phyloP scores from a whole-genome alignment of 1,140 invertebrate species.

The Yoshiicerus persimilis region DNA sequence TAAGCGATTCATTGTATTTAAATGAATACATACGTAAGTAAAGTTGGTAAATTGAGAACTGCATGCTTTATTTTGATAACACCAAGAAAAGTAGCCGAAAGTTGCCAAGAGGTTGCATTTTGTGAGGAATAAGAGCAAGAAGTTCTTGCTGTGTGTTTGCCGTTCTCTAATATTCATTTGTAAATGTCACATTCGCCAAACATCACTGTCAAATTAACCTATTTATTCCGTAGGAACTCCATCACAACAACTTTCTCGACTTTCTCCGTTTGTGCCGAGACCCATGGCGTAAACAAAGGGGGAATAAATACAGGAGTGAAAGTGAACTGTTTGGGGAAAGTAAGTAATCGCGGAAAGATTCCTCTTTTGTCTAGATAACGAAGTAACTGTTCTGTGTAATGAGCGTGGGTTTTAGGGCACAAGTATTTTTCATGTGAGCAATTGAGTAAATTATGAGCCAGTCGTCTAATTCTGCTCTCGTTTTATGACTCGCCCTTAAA shows the following conservation, averaged over 20 bases:
- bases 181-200: not conserved
- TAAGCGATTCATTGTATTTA: too few relatives aligned
- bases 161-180: not conserved
- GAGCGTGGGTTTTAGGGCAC: not conserved
- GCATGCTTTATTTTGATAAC: too few relatives aligned
- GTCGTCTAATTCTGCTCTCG: not conserved
- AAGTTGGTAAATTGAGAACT: too few relatives aligned
- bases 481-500: not conserved
- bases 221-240: not conserved
- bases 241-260: not conserved
- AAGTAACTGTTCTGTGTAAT: not conserved
- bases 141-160: not conserved
- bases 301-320: not conserved
- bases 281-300: not conserved
- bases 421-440: conserved; percentile 1
- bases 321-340: not conserved
- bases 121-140: not conserved
- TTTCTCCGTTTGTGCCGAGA: not conserved
- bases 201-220: not conserved
- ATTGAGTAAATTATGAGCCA: not conserved
- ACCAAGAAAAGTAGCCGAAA: too few relatives aligned
- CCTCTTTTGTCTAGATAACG: not conserved
- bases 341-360: not conserved
- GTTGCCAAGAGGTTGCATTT: too few relatives aligned
- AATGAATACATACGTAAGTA: not conserved